Conservation (phyloP, 2,888 invertebrate genomes). For the Epinotia ramella region DNA sequence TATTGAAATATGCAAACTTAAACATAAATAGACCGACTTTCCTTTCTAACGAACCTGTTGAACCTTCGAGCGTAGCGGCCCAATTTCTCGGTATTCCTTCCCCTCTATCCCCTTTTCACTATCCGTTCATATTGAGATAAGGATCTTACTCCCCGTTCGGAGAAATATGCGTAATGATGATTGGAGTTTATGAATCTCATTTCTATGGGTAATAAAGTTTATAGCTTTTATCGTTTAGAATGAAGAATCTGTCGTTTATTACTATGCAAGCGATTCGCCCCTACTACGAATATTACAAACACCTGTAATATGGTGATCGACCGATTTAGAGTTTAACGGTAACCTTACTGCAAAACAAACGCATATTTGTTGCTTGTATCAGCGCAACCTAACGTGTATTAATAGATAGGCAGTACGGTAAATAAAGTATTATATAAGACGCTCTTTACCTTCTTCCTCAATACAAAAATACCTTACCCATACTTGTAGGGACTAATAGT, state of each 20-base stretch:
- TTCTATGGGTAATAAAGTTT: neutral
- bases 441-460: too few species aligned
- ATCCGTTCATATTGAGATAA: conserved; percentile 25
- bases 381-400: too few species aligned
- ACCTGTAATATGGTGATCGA: too few species aligned
- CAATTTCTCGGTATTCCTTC: conserved; percentile 29
- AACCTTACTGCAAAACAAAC: too few species aligned
- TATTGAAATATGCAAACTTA: conserved; percentile 2
- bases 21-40: neutral
- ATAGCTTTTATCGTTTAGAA: neutral
- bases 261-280: neutral
- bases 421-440: too few species aligned
- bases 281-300: too few species aligned
- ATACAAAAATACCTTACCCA: too few species aligned
- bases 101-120: conserved; percentile 24
- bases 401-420: too few species aligned
- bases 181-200: conserved; percentile 2
- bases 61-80: conserved; percentile 10
- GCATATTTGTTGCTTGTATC: too few species aligned
- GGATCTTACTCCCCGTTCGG: neutral
- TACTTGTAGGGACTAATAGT: too few species aligned
- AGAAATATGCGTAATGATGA: conserved; percentile 20
- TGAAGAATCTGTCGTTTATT: neutral
- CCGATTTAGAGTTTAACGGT: too few species aligned
- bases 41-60: conserved; percentile 36